Conservation (phyloP, 2,113 vertebrate species). For the Mungos mungo region DNA sequence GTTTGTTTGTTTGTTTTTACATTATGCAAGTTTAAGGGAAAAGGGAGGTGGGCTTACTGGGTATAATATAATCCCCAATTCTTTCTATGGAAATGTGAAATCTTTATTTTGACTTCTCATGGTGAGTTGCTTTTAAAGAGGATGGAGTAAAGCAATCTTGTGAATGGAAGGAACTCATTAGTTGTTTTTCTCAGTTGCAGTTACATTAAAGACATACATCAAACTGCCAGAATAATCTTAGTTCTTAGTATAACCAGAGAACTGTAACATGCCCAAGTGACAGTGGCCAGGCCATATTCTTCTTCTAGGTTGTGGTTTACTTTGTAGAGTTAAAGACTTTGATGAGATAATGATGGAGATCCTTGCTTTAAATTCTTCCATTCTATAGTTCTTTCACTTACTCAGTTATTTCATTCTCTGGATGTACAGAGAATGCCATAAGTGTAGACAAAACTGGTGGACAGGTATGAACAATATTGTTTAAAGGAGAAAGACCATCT, state of each 20-base stretch:
- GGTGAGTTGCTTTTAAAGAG: not conserved
- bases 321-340: not conserved
- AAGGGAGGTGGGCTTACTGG: not conserved
- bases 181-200: not conserved
- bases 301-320: not conserved
- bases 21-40: not conserved
- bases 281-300: not conserved
- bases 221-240: not conserved
- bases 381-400: not conserved
- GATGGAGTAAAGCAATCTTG: not conserved
- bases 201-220: not conserved
- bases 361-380: not conserved
- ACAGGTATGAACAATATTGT: not conserved
- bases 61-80: not conserved
- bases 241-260: slow-evolving; percentile 6
- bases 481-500: not conserved
- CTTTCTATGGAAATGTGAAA: not conserved
- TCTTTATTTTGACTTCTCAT: not conserved
- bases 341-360: not conserved
- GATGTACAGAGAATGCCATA: not conserved
- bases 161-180: not conserved
- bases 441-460: not conserved
- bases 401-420: not conserved
- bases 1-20: not conserved
- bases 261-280: not conserved